phyloP scores from a whole-genome alignment of 2,888 invertebrate species.

The Frankliniella intonsa region DNA sequence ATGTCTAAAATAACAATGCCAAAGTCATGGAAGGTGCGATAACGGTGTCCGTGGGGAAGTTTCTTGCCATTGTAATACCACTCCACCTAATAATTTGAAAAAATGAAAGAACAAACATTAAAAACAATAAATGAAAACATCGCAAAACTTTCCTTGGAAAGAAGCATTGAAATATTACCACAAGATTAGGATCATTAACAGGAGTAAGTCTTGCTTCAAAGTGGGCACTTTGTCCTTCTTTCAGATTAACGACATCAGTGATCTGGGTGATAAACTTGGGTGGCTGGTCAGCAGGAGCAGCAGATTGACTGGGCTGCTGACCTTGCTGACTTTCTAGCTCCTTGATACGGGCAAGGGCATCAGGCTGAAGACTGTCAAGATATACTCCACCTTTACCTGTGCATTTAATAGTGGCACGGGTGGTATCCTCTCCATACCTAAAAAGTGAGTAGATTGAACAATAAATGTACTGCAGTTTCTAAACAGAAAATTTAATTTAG shows the following conservation, averaged over 20 bases:
- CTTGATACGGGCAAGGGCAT: constrained; percentile 80
- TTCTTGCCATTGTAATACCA: constrained; percentile 94
- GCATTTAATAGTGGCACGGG: constrained; percentile 77
- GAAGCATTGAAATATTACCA: constrained; percentile 47
- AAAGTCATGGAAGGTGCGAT: constrained; percentile 96
- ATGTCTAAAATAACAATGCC: constrained; percentile 95
- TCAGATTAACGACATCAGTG: constrained; percentile 73
- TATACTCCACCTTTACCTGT: constrained; percentile 81
- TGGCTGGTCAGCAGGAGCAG: constrained; percentile 52
- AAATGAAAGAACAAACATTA: constrained; percentile 3
- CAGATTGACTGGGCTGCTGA: constrained; percentile 61
- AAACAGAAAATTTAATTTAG: not conserved
- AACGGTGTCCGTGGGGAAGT: constrained; percentile 89
- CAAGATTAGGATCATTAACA: constrained; percentile 88
- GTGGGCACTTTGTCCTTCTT: constrained; percentile 93
- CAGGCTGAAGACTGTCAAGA: constrained; percentile 84
- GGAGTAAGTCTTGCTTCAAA: constrained; percentile 90
- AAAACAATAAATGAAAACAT: not conserved
- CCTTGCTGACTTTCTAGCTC: constrained; percentile 71
- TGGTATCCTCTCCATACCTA: constrained; percentile 78
- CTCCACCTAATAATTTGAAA: constrained; percentile 54
- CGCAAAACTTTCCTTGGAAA: constrained; percentile 12
- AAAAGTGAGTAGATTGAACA: not conserved
- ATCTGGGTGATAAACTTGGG: constrained; percentile 89
- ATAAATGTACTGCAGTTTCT: not conserved